Evolutionary conservation across 2,888 invertebrate species (phyloP).

Genomic region (Caenorhabditis japonica): DNA sequence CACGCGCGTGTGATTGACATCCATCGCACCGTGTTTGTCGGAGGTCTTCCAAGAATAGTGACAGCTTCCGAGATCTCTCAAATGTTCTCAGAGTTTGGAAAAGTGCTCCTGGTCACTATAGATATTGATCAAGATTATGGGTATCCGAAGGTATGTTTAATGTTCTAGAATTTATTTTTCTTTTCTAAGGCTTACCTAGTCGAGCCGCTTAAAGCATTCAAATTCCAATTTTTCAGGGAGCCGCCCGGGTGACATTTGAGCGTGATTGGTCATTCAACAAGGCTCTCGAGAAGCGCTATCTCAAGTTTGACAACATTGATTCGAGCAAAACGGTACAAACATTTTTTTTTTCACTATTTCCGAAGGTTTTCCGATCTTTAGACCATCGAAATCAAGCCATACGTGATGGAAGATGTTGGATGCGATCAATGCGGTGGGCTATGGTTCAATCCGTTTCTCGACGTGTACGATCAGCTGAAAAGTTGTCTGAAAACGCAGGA

Average conservation of each 20-base stretch:
- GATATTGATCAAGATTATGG: constrained; percentile 55
- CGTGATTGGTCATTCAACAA: constrained; percentile 22
- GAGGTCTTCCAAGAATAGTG: constrained; percentile 53
- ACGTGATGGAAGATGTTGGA: constrained; percentile 52
- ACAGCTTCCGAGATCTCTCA: constrained; percentile 42
- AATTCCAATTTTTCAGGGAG: too few relatives aligned
- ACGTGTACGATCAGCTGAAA: constrained; percentile 27
- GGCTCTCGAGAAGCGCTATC: constrained; percentile 35
- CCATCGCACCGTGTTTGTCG: constrained; percentile 55
- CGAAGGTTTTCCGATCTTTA: too few relatives aligned
- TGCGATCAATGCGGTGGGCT: constrained; percentile 56
- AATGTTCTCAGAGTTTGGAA: constrained; percentile 42
- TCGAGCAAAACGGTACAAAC: constrained; percentile 44
- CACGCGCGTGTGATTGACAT: constrained; percentile 25
- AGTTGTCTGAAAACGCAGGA: not conserved
- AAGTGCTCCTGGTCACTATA: constrained; percentile 47
- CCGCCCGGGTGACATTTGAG: constrained; percentile 46
- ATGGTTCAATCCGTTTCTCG: constrained; percentile 51
- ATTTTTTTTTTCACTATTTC: too few relatives aligned
- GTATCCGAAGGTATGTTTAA: constrained; percentile 55
- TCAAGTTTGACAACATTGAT: constrained; percentile 46
- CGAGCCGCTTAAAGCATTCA: too few relatives aligned
- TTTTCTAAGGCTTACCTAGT: too few relatives aligned
- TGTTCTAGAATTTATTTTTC: too few relatives aligned
- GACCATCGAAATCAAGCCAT: constrained; percentile 53